phyloP scores from a whole-genome alignment of 2,797 vertebrate species.

The Podargus strigoides region DNA sequence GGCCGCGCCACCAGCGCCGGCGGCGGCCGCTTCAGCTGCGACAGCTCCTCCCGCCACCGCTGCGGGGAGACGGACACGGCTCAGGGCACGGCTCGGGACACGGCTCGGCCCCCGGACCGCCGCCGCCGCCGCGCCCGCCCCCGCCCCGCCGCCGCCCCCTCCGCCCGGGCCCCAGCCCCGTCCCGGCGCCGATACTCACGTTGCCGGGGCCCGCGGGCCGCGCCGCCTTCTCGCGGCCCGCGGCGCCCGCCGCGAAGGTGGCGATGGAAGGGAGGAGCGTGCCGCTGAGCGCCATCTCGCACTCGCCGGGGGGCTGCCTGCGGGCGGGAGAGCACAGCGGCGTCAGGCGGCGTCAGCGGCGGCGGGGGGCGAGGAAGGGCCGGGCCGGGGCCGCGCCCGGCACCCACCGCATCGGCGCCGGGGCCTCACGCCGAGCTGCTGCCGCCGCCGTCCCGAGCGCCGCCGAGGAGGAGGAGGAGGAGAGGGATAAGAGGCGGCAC shows the following conservation, averaged over 20 bases:
- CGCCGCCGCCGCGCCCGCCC: not conserved
- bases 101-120: not conserved
- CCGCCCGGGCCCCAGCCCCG: not conserved
- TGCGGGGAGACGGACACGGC: slow-evolving; percentile 46
- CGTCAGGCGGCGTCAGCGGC: not conserved
- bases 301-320: slow-evolving; percentile 92
- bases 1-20: slow-evolving; percentile 77
- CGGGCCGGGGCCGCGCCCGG: not conserved
- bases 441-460: not conserved
- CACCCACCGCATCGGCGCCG: slow-evolving; percentile 31
- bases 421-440: not conserved
- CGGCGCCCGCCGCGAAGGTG: slow-evolving; percentile 86
- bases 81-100: not conserved
- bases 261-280: slow-evolving; percentile 93
- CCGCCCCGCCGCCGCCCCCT: not conserved
- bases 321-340: not conserved
- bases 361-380: not conserved
- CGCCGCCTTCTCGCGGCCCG: slow-evolving; percentile 82
- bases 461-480: not conserved
- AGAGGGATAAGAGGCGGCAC: too few species aligned
- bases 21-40: slow-evolving; percentile 85
- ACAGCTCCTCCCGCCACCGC: slow-evolving; percentile 95
- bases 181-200: slow-evolving; percentile 78
- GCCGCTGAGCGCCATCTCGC: slow-evolving; percentile 94
- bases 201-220: slow-evolving; percentile 80